Conservation (phyloP, 2,113 vertebrate species). For the Mustelus asterias region DNA sequence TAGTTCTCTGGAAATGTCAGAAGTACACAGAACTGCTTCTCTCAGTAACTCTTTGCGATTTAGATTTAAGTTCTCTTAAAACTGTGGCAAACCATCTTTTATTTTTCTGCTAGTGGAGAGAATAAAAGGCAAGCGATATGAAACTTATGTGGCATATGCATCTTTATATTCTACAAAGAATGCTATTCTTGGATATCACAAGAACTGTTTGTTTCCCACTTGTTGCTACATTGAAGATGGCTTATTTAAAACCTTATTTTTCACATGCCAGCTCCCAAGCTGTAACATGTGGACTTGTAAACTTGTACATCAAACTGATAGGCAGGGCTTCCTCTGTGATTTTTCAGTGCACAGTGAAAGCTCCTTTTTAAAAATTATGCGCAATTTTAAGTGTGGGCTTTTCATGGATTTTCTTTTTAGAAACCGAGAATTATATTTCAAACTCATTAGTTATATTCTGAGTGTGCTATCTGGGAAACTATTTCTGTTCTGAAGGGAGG, state of each 20-base stretch:
- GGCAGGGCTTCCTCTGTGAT: not conserved
- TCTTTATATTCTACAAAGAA: not conserved
- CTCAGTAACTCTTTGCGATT: not conserved
- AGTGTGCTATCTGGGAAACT: not conserved
- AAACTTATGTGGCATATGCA: not conserved
- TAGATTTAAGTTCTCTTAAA: not conserved
- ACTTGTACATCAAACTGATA: not conserved
- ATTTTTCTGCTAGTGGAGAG: not conserved
- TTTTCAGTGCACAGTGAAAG: not conserved
- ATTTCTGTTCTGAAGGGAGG: not conserved
- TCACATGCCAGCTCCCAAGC: not conserved
- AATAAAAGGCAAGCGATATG: not conserved
- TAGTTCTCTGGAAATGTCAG: not conserved
- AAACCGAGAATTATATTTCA: not conserved
- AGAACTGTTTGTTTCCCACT: not conserved
- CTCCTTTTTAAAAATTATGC: not conserved
- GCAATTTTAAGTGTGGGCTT: not conserved
- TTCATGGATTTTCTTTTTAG: not conserved
- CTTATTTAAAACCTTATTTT: not conserved
- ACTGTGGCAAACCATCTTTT: not conserved
- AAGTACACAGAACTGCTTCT: not conserved
- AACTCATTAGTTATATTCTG: not conserved
- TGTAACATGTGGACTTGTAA: not conserved
- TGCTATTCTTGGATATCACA: not conserved
- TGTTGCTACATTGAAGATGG: not conserved